Conservation (phyloP, 2,888 invertebrate species). For the Steinernema hermaphroditum region DNA sequence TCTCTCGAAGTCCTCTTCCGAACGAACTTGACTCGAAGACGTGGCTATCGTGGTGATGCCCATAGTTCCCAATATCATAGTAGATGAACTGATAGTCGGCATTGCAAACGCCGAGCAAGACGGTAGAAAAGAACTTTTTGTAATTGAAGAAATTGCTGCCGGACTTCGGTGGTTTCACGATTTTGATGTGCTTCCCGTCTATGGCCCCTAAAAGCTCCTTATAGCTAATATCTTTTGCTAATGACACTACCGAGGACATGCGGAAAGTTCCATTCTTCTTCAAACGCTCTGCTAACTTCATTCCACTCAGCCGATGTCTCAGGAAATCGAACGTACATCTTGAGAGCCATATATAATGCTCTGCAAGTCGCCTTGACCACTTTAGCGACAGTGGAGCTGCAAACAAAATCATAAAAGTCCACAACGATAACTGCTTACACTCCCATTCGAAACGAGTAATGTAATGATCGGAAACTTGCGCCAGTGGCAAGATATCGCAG, state of each 20-base stretch:
- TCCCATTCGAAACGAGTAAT: background rate
- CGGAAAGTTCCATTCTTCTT: background rate
- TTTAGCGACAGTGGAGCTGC: background rate
- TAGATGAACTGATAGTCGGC: constrained; percentile 15
- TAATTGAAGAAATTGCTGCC: constrained; percentile 4
- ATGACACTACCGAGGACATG: background rate
- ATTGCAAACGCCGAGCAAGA: background rate
- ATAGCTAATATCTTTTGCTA: background rate
- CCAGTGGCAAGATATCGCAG: background rate
- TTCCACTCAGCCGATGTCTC: background rate
- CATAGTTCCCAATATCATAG: background rate
- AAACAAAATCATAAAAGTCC: background rate
- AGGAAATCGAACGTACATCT: background rate
- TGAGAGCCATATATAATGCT: background rate
- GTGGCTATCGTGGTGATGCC: background rate
- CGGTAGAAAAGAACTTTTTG: background rate
- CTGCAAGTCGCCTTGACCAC: background rate
- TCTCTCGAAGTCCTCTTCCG: background rate
- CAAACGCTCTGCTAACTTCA: background rate
- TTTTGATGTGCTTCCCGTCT: background rate
- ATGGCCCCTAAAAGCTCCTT: background rate
- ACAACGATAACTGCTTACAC: background rate
- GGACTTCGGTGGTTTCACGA: background rate
- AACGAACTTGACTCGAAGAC: background rate
- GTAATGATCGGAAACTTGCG: background rate